Conservation (phyloP, 2,888 invertebrate species). For the Patella ulyssiponensis region DNA sequence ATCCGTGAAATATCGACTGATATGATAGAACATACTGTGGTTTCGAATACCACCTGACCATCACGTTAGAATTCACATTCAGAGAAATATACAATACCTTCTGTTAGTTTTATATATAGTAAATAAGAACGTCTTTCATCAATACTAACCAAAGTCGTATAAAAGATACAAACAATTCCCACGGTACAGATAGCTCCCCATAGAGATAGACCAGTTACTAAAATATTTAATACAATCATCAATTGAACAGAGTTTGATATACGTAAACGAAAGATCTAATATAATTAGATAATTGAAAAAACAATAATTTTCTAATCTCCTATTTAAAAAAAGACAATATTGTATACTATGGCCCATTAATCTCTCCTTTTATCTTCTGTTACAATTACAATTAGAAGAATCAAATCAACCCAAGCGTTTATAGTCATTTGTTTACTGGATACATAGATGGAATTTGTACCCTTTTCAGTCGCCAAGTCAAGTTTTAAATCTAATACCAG, state of each 20-base stretch:
- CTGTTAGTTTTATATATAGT: not conserved
- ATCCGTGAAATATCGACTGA: no score
- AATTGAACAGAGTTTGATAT: not conserved
- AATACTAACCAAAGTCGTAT: constrained; percentile 85
- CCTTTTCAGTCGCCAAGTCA: no score
- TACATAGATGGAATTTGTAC: no score
- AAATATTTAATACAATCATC: constrained; percentile 65
- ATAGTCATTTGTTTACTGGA: no score
- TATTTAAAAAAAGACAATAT: not conserved
- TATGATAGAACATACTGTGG: no score
- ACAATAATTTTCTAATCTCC: not conserved
- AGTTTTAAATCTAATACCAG: no score
- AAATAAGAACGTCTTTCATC: no score
- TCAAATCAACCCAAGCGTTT: no score
- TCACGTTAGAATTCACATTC: not conserved
- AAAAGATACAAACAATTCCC: constrained; percentile 90
- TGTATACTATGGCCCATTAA: no score
- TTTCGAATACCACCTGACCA: no score
- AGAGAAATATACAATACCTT: not conserved
- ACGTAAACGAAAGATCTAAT: not conserved
- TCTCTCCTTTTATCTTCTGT: no score
- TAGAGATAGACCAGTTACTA: constrained; percentile 86
- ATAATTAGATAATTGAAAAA: not conserved
- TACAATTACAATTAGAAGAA: no score
- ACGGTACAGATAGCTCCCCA: constrained; percentile 85